Base-by-base conservation (phyloP, 1,140 invertebrate genomes). In the Acromyrmex echinatior region DNA sequence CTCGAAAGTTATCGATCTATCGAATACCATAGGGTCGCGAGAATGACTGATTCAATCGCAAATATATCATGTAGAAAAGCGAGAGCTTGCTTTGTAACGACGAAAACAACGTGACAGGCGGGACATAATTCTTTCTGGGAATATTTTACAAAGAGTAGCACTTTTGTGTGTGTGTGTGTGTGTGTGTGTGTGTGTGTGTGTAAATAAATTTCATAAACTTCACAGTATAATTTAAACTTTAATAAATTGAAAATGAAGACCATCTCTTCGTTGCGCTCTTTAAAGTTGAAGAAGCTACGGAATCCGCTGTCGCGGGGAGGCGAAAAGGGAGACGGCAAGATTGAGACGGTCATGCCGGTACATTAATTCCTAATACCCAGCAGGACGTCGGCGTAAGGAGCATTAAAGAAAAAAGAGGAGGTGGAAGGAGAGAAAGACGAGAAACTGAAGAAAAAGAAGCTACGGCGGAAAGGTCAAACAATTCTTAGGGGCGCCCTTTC, bases 291-390 rank as follows among this genome's bases (percentile, higher is more conserved):
- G 70, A 84, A 84, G 70, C 80, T 84, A 76, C 70, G 70, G 80
- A 81, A 76, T 84, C 39, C 56, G 80, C 60, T 35, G 58, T 84
- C 80, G 80, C 56, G 79, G 77, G 28, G 68, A 39, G 16, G 53
- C 53, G 70, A 84, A 76, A 63, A 51, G 70, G 49, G 80, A 76
- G 80, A 76, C 39, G 63, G 80, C 80, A 49, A 84, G 70, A 84
- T 76, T 84, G 80, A 74, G 56, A 58, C 80, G 70, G 80, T 76
- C 80, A 84, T 84, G 70, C 70, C 80, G 80, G 80, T 84, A 76
- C 80, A 84, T 84, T 76, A 84, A 84, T 84, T 84, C 56, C 80
- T 84, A 84, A 84, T 84, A 84, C 80, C 66, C 80, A 28, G 49
- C 39, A 74, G 70, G 18, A 82, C 68, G 80, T 74, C 68, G 68